Base-by-base conservation (phyloP, 2,888 invertebrate genomes). In the Linyphia triangularis region DNA sequence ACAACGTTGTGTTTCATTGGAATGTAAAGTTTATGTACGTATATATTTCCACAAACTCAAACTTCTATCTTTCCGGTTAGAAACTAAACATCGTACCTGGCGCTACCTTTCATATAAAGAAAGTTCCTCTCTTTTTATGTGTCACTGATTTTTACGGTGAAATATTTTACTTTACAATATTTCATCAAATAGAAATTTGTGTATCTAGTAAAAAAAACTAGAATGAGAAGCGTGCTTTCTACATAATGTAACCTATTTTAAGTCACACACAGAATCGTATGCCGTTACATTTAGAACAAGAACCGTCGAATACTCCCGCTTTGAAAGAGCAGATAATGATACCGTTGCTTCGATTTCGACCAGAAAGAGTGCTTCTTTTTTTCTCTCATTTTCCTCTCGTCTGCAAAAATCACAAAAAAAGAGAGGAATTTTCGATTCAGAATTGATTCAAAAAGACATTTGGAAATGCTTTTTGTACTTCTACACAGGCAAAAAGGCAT, bases 401-500 rank as follows among this genome's bases (percentile, higher is more conserved):
- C 13, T 70, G 37, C 70, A 10, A 22, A 67, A 67, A 24, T 22
- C 7, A 59, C 13, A 63, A 61, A 63, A 61, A 19, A 61, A 70
- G 37, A 57, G 26, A 40, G 57, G 28, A 59, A 85, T 85, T 85
- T 79, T 33, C 79, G 78, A 85, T 85, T 85, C 79, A 88, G 67
- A 88, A 88, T 81, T 88, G 81, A 88, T 82, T 88, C 75, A 65
- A 75, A 69, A 81, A 75, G 81, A 88, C 86, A 88, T 88, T 88
- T 81, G 81, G 59, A 75, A 59, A 88, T 67, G 65, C 28, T 72
- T 70, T 72, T 86, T 85, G 67, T 85, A 69, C 57, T 57, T 65
- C 40, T 26, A 51, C 24, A 73, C 59, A 43, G 7, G 24, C 19
- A 69, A 51, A 30, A 69, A 59, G 7, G 51, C 69, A 69, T 24